Conservation (phyloP, 2,888 invertebrate genomes). For the Chrysolina americana region DNA sequence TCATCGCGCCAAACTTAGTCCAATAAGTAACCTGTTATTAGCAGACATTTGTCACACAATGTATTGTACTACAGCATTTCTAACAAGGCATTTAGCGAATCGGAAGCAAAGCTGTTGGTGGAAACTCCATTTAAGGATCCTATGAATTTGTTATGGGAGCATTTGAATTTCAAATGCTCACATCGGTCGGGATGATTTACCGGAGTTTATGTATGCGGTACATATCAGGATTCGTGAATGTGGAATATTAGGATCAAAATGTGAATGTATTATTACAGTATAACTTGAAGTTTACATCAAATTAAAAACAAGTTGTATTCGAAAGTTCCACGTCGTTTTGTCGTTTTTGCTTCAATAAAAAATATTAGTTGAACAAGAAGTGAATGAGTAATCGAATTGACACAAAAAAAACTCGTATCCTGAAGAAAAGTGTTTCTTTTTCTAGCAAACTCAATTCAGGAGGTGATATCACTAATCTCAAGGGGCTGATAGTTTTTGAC, state of each 20-base stretch:
- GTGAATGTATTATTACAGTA: neutral
- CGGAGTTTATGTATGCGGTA: neutral
- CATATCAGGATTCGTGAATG: neutral
- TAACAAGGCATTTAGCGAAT: neutral
- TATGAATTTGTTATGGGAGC: neutral
- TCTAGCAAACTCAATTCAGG: too few species aligned
- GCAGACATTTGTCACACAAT: neutral
- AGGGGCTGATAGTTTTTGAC: too few species aligned
- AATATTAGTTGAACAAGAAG: too few species aligned
- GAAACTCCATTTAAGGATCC: neutral
- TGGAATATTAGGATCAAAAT: neutral
- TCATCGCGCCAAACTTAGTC: neutral
- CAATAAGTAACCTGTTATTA: neutral
- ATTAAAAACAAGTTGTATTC: too few species aligned
- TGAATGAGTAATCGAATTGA: too few species aligned
- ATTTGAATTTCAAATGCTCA: constrained; percentile 4
- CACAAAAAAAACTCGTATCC: too few species aligned
- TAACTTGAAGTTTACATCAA: too few species aligned
- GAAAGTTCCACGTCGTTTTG: too few species aligned
- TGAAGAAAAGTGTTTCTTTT: too few species aligned
- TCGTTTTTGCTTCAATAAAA: too few species aligned
- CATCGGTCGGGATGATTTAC: neutral
- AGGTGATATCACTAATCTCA: too few species aligned
- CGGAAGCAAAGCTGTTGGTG: neutral
- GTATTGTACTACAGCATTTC: neutral